Evolutionary conservation across 2,888 invertebrate species (phyloP).

Genomic region (Eutolmus rufibarbis): DNA sequence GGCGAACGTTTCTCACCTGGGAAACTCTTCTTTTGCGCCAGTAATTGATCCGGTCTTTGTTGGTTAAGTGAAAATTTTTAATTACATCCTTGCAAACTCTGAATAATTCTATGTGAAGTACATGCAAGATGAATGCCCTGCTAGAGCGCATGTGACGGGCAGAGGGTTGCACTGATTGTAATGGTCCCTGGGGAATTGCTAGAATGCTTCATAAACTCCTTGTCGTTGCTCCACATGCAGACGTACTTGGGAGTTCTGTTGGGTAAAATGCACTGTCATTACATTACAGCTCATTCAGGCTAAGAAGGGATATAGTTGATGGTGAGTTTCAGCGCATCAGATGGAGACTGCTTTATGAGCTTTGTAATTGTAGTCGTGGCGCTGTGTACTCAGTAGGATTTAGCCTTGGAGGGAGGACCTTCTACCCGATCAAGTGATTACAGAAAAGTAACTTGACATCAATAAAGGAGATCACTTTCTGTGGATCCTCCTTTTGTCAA

Average conservation of each 20-base stretch:
- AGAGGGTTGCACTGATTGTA: slow-evolving; percentile 11
- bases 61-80: slow-evolving; percentile 36
- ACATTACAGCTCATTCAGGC: neutral
- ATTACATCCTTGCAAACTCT: slow-evolving; percentile 38
- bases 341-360: neutral
- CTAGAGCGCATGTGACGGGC: neutral
- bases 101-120: slow-evolving; percentile 12
- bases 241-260: neutral
- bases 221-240: neutral
- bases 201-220: slow-evolving; percentile 23
- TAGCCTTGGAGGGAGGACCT: neutral
- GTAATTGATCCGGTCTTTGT: slow-evolving; percentile 37
- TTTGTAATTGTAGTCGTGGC: neutral
- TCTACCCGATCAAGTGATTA: neutral
- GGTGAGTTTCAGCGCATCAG: neutral
- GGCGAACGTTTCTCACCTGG: slow-evolving; percentile 36
- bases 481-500: neutral
- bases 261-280: slow-evolving; percentile 17
- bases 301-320: neutral
- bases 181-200: slow-evolving; percentile 9
- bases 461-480: neutral
- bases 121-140: slow-evolving; percentile 22
- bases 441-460: neutral
- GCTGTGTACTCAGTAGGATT: neutral
- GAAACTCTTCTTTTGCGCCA: slow-evolving; percentile 33